These are phyloP conservation scores for Thaumetopoea pityocampa DNA, from an alignment of 1,140 invertebrate species.

Conservation along the genomic window DNA sequence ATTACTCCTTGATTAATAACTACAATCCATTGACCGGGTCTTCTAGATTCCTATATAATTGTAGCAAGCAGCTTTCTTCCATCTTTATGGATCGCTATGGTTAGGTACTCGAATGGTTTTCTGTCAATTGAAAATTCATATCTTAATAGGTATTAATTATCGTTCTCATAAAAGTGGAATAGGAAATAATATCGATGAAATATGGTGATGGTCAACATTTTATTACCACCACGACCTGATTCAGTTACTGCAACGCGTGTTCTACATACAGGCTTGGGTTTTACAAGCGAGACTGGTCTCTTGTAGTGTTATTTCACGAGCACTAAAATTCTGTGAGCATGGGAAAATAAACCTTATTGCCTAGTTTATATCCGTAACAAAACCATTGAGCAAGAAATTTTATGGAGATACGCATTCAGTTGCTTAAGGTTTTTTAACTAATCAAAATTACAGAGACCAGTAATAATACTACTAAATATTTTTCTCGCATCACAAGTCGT, in stretches of 20 bases:
- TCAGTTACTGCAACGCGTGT: background rate
- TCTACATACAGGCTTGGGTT: background rate
- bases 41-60: constrained; percentile 52
- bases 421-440: constrained; percentile 7
- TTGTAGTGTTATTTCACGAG: no score
- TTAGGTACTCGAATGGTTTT: constrained; percentile 21
- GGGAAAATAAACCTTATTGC: no score
- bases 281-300: background rate
- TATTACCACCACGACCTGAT: constrained; percentile 2
- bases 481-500: constrained; percentile 19
- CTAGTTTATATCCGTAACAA: no score
- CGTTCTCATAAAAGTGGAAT: constrained; percentile 10
- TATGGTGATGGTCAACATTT: constrained; percentile 3
- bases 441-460: constrained; percentile 6
- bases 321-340: no score
- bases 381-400: no score
- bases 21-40: constrained; percentile 43
- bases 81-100: constrained; percentile 33
- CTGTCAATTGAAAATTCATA: constrained; percentile 17
- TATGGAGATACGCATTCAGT: no score
- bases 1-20: constrained; percentile 41
- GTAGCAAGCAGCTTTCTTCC: constrained; percentile 51
- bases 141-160: constrained; percentile 22
- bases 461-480: constrained; percentile 7
- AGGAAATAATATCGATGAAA: constrained; percentile 11